Conservation (phyloP, 2,113 vertebrate genomes). For the Chaenogobius annularis region DNA sequence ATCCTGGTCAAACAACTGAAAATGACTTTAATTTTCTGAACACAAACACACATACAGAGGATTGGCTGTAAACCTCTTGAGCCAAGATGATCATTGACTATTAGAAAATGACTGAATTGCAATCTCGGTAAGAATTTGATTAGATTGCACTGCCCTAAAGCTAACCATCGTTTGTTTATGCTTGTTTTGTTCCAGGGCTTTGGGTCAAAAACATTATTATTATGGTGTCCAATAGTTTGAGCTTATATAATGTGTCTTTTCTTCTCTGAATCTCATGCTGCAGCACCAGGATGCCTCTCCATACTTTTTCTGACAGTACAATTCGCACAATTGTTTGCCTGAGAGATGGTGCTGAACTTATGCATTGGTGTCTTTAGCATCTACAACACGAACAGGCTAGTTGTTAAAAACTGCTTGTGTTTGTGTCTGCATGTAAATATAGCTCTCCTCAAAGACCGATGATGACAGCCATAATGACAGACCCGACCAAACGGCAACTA, state of each 20-base stretch:
- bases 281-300: not conserved
- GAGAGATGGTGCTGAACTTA: not conserved
- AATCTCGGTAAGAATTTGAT: too few species aligned
- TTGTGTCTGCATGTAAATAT: slow-evolving; percentile 48
- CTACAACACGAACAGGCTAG: not conserved
- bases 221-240: not conserved
- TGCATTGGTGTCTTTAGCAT: not conserved
- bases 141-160: not conserved
- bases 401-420: not conserved
- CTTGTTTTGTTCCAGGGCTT: not conserved
- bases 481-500: slow-evolving; percentile 69
- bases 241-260: not conserved
- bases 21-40: too few species aligned
- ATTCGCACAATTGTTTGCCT: not conserved
- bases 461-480: slow-evolving; percentile 79
- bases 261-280: not conserved
- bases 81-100: too few species aligned
- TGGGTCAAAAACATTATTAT: not conserved
- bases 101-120: too few species aligned
- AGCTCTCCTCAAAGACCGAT: slow-evolving; percentile 70
- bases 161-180: not conserved
- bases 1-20: too few species aligned
- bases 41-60: too few species aligned
- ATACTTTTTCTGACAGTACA: not conserved
- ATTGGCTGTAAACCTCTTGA: too few species aligned